Evolutionary conservation across 64 coral and sea anemone genomes (phyloP).

Genomic region (Stichodactyla helianthus): DNA sequence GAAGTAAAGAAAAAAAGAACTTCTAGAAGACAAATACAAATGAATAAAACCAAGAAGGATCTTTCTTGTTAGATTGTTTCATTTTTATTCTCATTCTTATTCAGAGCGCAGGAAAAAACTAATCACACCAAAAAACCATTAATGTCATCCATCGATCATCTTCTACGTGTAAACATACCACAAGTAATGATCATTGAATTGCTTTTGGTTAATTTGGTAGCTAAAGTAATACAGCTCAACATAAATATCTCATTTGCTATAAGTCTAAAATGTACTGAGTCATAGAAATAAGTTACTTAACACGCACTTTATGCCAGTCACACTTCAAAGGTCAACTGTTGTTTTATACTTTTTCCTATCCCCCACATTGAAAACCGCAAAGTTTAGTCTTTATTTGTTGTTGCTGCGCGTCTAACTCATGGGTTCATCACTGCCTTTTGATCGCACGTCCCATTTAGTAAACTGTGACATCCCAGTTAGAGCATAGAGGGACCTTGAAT

Average conservation of each 20-base stretch:
- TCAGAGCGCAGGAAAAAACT: neutral
- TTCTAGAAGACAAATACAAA: neutral
- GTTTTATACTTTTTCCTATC: neutral
- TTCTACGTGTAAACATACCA: neutral
- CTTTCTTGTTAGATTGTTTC: neutral
- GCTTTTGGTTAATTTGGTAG: neutral
- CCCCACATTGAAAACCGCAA: slow-evolving; percentile 1
- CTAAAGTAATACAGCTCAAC: neutral
- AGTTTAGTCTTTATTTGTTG: neutral
- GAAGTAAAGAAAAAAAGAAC: neutral
- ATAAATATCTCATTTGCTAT: neutral
- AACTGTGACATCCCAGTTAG: neutral
- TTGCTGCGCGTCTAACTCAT: neutral
- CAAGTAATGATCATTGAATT: neutral
- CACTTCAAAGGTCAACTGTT: neutral
- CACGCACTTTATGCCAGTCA: neutral
- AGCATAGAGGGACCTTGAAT: too few species aligned
- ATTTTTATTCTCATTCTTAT: neutral
- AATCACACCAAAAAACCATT: neutral
- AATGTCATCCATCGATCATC: neutral
- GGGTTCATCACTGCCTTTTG: too few species aligned
- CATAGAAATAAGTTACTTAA: neutral
- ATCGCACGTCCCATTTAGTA: neutral
- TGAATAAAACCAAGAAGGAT: neutral
- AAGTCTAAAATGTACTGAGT: too few species aligned